Evolutionary conservation across 1,140 invertebrate species (phyloP).

Genomic region (Atopsyche davidsoni): DNA sequence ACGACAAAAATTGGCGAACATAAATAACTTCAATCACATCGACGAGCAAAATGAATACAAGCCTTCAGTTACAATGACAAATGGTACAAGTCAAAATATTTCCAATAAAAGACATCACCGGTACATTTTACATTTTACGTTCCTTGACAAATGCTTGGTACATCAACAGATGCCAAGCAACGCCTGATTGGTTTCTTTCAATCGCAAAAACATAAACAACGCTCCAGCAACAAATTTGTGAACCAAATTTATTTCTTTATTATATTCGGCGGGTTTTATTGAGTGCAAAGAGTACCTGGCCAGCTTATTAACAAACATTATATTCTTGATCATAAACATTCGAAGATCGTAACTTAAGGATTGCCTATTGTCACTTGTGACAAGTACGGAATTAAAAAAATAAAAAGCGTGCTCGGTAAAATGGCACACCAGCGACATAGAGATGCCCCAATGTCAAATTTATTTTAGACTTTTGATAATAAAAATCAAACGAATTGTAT

Average conservation of each 20-base stretch:
- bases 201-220: conserved; percentile 1
- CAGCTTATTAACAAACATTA: conserved; percentile 21
- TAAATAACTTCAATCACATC: too few relatives aligned
- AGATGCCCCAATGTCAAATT: too few relatives aligned
- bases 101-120: conserved; percentile 14
- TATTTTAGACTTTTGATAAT: too few relatives aligned
- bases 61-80: not conserved
- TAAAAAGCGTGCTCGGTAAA: conserved; percentile 15
- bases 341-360: conserved; percentile 25
- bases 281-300: conserved; percentile 13
- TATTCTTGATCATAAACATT: conserved; percentile 11
- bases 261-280: conserved; percentile 16
- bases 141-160: conserved; percentile 22
- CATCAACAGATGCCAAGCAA: conserved; percentile 9
- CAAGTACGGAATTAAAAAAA: conserved; percentile 14
- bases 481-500: too few relatives aligned
- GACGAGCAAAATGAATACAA: too few relatives aligned
- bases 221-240: conserved; percentile 8
- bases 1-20: too few relatives aligned
- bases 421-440: too few relatives aligned
- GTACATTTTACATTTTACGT: conserved; percentile 14
- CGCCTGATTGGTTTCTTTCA: conserved; percentile 21
- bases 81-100: conserved; percentile 28
- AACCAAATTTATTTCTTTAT: conserved; percentile 18
- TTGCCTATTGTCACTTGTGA: conserved; percentile 23